Percentiles rank a stretch among this genome's conserved stretches.
These are phyloP conservation scores for Thelaira solivaga DNA, from an alignment of 2,888 invertebrate genomes.

Conservation along the genomic window DNA sequence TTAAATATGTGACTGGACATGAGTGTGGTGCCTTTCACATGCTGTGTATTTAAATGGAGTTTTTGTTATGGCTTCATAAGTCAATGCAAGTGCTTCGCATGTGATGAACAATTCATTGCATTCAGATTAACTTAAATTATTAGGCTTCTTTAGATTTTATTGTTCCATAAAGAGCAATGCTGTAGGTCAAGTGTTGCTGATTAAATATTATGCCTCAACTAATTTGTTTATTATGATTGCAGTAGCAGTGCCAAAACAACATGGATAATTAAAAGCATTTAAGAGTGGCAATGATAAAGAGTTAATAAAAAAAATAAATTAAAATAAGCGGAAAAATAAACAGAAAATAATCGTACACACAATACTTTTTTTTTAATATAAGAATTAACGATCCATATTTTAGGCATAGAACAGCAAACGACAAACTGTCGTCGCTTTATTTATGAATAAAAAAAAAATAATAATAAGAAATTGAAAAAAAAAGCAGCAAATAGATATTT, in stretches of 20 bases:
- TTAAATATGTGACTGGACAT: neutral
- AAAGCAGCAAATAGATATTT: neutral
- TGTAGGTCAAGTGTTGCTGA: constrained; percentile 58
- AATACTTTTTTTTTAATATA: constrained; percentile 40
- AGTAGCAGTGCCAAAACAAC: constrained; percentile 30
- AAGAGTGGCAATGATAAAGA: constrained; percentile 20
- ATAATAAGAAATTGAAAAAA: too few relatives aligned
- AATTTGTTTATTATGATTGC: constrained; percentile 52
- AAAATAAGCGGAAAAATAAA: constrained; percentile 38
- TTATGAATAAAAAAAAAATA: neutral
- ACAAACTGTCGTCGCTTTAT: constrained; percentile 36
- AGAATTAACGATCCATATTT: constrained; percentile 54
- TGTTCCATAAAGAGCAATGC: constrained; percentile 44
- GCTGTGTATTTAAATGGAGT: constrained; percentile 8
- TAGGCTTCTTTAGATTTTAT: constrained; percentile 45
- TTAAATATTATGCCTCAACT: constrained; percentile 43
- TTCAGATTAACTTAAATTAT: constrained; percentile 37
- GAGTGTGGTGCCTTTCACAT: neutral
- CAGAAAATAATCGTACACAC: constrained; percentile 9
- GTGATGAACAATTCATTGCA: constrained; percentile 27
- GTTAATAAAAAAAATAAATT: neutral
- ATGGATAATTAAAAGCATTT: constrained; percentile 26
- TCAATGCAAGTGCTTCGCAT: constrained; percentile 39
- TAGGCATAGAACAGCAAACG: constrained; percentile 52
- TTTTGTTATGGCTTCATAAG: constrained; percentile 56